These are phyloP conservation scores for Squalus acanthias DNA, from an alignment of 2,797 vertebrate genomes.

Conservation along the genomic window DNA sequence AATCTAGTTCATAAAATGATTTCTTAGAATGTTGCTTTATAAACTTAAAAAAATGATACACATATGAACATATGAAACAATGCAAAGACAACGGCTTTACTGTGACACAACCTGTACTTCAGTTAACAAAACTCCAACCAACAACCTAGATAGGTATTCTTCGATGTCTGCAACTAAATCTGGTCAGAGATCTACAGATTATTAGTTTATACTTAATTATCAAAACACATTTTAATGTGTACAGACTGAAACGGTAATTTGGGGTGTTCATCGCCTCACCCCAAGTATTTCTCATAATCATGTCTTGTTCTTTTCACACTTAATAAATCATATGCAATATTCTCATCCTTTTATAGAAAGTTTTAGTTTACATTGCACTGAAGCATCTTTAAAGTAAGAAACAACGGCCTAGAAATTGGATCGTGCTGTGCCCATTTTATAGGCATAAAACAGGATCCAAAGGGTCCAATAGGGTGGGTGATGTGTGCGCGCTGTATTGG, in stretches of 20 bases:
- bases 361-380: neutral
- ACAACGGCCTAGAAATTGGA: neutral
- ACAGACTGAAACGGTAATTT: neutral
- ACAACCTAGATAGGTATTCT: neutral
- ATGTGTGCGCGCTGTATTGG: no score
- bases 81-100: neutral
- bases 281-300: neutral
- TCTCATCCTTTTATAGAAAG: neutral
- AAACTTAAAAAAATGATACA: neutral
- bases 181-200: neutral
- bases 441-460: neutral
- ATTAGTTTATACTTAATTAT: slow-evolving; percentile 1
- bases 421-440: neutral
- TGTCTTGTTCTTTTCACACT: neutral
- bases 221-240: neutral
- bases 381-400: neutral
- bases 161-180: neutral
- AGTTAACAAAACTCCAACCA: neutral
- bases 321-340: neutral
- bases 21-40: neutral
- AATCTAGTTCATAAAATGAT: neutral
- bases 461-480: neutral
- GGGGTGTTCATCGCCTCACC: no score
- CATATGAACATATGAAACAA: no score
- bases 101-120: neutral